Percentiles rank a stretch among this genome's conserved stretches.
phyloP scores from a whole-genome alignment of 2,113 vertebrate species.

The Myiopsitta monachus region DNA sequence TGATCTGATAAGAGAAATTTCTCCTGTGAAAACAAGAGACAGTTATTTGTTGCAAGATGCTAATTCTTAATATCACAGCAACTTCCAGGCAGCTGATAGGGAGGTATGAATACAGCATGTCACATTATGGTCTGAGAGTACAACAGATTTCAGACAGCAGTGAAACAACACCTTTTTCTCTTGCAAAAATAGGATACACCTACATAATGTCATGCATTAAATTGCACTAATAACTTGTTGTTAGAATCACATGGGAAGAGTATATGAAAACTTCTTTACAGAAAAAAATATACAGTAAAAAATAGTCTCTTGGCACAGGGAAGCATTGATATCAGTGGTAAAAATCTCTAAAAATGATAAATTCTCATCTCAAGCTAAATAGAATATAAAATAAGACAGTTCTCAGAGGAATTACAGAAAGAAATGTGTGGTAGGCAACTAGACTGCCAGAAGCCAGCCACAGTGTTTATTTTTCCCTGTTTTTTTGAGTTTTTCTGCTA shows the following conservation, averaged over 20 bases:
- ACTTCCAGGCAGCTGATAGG: background rate
- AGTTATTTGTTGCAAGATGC: background rate
- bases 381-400: background rate
- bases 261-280: background rate
- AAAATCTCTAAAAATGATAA: background rate
- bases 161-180: background rate
- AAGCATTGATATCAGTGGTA: background rate
- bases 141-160: background rate
- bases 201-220: background rate
- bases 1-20: background rate
- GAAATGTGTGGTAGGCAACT: background rate
- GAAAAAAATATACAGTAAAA: background rate
- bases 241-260: background rate
- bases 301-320: background rate
- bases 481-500: background rate
- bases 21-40: background rate
- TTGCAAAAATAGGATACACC: background rate
- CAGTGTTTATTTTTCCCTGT: background rate
- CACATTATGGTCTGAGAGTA: background rate
- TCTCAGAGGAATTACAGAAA: constrained; percentile 11
- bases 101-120: background rate
- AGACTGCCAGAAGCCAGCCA: background rate
- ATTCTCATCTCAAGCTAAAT: background rate
- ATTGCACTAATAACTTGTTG: background rate
- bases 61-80: background rate